A percentile compares a stretch with the other conserved stretches of the same genome.
Evolutionary conservation across 2,113 vertebrate species (phyloP).

Genomic region (Phaethon lepturus): DNA sequence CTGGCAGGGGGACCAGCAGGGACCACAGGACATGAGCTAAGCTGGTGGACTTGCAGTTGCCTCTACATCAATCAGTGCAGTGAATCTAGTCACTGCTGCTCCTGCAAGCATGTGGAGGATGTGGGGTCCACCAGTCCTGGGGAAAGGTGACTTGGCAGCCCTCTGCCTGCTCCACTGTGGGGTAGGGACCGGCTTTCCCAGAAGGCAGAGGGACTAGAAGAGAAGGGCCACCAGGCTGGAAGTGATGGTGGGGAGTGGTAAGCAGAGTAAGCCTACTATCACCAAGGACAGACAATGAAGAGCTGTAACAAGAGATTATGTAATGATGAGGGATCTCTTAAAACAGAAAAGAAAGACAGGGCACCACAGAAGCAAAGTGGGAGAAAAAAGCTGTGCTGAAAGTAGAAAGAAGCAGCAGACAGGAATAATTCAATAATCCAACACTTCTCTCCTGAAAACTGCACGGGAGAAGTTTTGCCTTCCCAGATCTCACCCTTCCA

Average conservation of each 20-base stretch:
- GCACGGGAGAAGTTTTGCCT: background rate
- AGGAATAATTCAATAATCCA: background rate
- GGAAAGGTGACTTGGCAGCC: background rate
- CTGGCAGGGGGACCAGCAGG: background rate
- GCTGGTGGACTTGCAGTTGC: background rate
- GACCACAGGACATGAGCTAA: background rate
- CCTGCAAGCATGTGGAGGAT: rapidly evolving
- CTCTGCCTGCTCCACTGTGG: background rate
- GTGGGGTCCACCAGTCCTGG: background rate
- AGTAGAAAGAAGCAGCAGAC: background rate
- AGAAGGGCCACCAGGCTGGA: background rate
- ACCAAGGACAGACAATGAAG: background rate
- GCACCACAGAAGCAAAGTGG: background rate
- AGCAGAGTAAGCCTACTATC: background rate
- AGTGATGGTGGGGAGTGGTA: background rate
- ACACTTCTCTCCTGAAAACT: background rate
- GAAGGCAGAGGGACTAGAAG: background rate
- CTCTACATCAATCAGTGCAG: background rate
- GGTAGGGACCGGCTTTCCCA: background rate
- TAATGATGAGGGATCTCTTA: background rate
- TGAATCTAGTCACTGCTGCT: background rate
- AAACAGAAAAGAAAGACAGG: background rate
- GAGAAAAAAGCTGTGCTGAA: background rate
- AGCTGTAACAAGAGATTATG: background rate
- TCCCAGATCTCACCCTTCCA: background rate